Evolutionary conservation across 2,113 vertebrate genomes (phyloP).

Genomic region (Pluvialis apricaria): DNA sequence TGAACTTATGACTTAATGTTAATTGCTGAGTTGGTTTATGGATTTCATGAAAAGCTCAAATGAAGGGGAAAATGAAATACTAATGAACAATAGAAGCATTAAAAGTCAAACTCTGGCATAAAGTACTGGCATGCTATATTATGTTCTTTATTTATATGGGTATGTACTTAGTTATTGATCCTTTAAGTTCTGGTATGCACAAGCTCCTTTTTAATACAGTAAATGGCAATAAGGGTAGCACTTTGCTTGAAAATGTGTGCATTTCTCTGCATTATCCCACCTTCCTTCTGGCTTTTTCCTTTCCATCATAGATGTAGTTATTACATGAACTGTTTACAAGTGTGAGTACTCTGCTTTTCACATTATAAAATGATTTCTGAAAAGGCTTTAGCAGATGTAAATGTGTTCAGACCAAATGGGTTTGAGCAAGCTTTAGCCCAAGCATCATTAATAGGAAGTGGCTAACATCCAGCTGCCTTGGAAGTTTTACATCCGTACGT

Average conservation of each 20-base stretch:
- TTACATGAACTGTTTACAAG: not conserved
- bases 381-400: not conserved
- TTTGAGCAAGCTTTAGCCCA: not conserved
- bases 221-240: not conserved
- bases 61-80: not conserved
- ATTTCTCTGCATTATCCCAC: not conserved
- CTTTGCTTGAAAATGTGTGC: not conserved
- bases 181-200: not conserved
- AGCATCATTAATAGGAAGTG: not conserved
- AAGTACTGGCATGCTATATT: not conserved
- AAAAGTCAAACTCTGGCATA: not conserved
- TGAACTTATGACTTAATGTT: not conserved
- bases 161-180: not conserved
- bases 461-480: not conserved
- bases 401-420: not conserved
- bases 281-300: not conserved
- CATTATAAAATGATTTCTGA: not conserved
- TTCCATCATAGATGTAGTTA: not conserved
- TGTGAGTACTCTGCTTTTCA: not conserved
- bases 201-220: not conserved
- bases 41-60: not conserved
- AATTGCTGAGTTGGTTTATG: not conserved
- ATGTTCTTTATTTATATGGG: not conserved
- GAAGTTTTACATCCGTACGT: not conserved
- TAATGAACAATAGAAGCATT: not conserved